Base-by-base conservation (phyloP, 1,140 invertebrate genomes). In the Zaprionus taronus region DNA sequence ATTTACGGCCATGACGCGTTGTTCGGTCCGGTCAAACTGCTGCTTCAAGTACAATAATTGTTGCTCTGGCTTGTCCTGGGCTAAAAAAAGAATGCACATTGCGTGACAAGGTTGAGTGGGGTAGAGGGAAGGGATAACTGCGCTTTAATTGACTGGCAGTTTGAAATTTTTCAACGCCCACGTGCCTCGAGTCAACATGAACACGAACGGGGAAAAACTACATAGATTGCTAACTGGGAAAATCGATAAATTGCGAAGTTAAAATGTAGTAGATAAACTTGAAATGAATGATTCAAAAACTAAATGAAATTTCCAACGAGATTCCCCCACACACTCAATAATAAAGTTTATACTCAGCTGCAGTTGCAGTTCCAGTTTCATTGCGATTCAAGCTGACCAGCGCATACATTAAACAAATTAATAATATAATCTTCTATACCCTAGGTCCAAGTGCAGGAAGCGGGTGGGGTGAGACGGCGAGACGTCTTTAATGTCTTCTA, bases 401-500 rank as follows among this genome's bases (percentile, higher is more conserved):
- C 17, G 66, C 71, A 77, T 79, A 77, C 34, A 72, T 64, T 67
- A 53, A 68, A 68, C 80, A 79, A 82, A 83, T 83, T 83, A 82
- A 68, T 76, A 61, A 78, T 68, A 15, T 74, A 81, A 69, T 61
- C 53, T 55, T 34, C 47, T 70, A 31, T 66, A 60, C 53, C 20
- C 47, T 36, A 17, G 41, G 47, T 60, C 20, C 38, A 47, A 38
- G 41, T 58, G 64, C 41, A 44, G 38, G 47, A 31, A 57, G 34
- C 15, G 36, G 36, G 44, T 15, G 24, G 56, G 9, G 31, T 36
- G 15, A 22, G 20, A 51, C 20, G 55, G 38, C 20, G 41, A 22
- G 67, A 64, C 60, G 57, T 55, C 41, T 64, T 72, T 55, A 76
- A 80, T 80, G 63, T 62, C 47, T 55, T 47, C n/a, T 17, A 47